Base-by-base conservation (phyloP, 2,113 vertebrate species). In the Phrynocephalus versicolor region DNA sequence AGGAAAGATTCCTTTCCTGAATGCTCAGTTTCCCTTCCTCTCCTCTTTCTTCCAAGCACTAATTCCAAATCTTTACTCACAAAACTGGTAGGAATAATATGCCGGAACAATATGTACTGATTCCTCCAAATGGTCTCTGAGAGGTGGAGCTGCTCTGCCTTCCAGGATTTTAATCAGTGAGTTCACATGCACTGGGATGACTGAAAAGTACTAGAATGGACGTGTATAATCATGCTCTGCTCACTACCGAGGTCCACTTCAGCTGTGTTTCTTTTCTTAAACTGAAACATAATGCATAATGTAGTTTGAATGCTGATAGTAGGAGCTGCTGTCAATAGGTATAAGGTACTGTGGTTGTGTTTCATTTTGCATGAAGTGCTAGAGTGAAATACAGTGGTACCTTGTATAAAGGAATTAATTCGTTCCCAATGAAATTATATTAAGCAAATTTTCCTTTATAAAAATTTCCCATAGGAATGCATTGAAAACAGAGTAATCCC, bases 291-390 rank as follows among this genome's bases (percentile, higher is more conserved):
- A 51, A 51, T 51, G 45, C 45, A 51, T 10, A 51, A 6, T 76
- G 10, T 67, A 76, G 30, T 76, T 76, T 30, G 33, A 55, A 75
- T 72, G 39, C 45, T 6, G 16, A n/a, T 64, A 75, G 37, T 74
- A 73, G 30, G 18, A 33, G 6, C 23, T 64, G 27, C 14, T 67
- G 35, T 13, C 25, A 30, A 45, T 33, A 51, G 2, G 19, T 55
- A 16, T 81, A 71, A 73, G 79, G 82, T 62, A 62, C 39, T 70
- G 88, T 0, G 45, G 2, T 30, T 58, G 85, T 86, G 23, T 79
- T 92, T 58, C 74, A 60, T 84, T 67, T 69, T 84, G n/a, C 45
- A 57, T 77, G 41, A n/a, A 37, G 6, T 67, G 10, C 58, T 84
- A 55, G 39, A 41, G n/a, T n/a, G n/a, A n/a, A n/a, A n/a, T n/a